phyloP scores from a whole-genome alignment of 2,888 invertebrate species.

The Drosophila cyrtoloma region DNA sequence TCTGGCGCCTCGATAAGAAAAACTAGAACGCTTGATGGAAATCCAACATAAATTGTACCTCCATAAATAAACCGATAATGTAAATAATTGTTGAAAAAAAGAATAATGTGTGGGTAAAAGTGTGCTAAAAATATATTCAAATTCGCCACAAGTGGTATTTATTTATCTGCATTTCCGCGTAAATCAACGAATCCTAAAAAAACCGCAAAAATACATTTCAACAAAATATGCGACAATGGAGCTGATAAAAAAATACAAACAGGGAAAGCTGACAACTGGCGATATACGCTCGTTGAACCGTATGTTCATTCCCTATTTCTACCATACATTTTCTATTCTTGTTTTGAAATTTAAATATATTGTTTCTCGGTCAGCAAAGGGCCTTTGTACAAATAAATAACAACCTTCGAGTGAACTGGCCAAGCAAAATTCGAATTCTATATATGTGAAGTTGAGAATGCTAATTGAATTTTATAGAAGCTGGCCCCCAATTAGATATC shows the following conservation, averaged over 20 bases:
- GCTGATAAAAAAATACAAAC: slow-evolving; percentile 80
- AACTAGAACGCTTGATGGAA: slow-evolving; percentile 4
- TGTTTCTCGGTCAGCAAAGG: slow-evolving; percentile 12
- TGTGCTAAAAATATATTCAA: not conserved
- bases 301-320: slow-evolving; percentile 55
- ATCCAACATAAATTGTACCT: slow-evolving; percentile 11
- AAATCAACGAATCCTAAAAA: slow-evolving; percentile 10
- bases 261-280: slow-evolving; percentile 74
- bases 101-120: not conserved
- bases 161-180: not conserved
- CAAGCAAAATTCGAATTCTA: slow-evolving; percentile 14
- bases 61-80: slow-evolving; percentile 4
- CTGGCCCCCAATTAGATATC: slow-evolving; percentile 25
- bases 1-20: not conserved
- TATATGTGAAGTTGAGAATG: slow-evolving; percentile 28
- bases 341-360: slow-evolving; percentile 5
- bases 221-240: slow-evolving; percentile 72
- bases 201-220: not conserved
- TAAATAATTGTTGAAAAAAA: not conserved
- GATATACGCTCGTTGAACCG: slow-evolving; percentile 77
- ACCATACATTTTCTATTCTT: not conserved
- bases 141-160: not conserved
- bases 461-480: slow-evolving; percentile 46
- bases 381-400: slow-evolving; percentile 15
- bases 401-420: slow-evolving; percentile 38